A percentile compares a stretch with the other conserved stretches of the same genome.
These are phyloP conservation scores for Drosophila busckii DNA, from an alignment of 1,140 invertebrate genomes.

Conservation along the genomic window DNA sequence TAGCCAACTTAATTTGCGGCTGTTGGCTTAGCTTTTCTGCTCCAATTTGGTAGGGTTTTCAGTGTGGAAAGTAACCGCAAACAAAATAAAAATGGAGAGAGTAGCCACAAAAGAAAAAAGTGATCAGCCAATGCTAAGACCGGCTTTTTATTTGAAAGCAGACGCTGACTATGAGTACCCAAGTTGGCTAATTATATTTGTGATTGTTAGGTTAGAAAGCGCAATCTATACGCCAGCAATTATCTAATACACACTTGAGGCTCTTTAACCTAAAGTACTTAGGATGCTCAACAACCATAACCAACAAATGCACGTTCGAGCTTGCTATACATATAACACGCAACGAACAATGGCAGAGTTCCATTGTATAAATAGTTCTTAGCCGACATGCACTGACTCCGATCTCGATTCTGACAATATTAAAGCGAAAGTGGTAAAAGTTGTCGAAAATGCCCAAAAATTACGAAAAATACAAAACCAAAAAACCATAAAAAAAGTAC, in stretches of 20 bases:
- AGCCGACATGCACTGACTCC: no score
- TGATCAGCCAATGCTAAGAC: slow-evolving; percentile 7
- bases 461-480: slow-evolving; percentile 4
- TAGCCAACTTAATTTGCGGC: no score
- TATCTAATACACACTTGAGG: slow-evolving; percentile 42
- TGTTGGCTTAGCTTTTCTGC: slow-evolving; percentile 10
- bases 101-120: slow-evolving; percentile 7
- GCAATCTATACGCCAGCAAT: slow-evolving; percentile 30
- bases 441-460: background rate
- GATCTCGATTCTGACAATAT: no score
- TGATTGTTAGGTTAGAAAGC: slow-evolving; percentile 41
- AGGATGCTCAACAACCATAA: no score
- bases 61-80: slow-evolving; percentile 25
- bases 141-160: slow-evolving; percentile 27
- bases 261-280: slow-evolving; percentile 17
- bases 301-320: no score
- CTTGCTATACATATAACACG: no score
- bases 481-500: slow-evolving; percentile 39
- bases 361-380: no score
- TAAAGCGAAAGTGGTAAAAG: slow-evolving; percentile 43
- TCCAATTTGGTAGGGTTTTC: background rate
- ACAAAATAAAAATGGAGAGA: slow-evolving; percentile 21
- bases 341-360: no score
- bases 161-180: slow-evolving; percentile 38
- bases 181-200: slow-evolving; percentile 20